Percentiles rank a stretch among this genome's conserved stretches.
Evolutionary conservation across 2,888 invertebrate species (phyloP).

Genomic region (Nymphalis polychloros): DNA sequence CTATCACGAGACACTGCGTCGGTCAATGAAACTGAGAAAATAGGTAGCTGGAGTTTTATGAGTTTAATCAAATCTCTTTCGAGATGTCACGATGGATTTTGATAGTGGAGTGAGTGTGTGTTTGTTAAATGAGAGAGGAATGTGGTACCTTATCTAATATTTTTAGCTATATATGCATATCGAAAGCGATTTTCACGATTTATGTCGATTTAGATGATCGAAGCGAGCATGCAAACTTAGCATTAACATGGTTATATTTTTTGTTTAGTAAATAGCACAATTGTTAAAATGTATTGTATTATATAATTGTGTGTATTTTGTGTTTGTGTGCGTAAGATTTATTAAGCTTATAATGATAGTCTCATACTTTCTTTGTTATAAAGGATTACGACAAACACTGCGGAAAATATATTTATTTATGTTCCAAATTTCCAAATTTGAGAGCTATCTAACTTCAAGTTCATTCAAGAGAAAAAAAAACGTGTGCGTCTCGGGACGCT

Average conservation of each 20-base stretch:
- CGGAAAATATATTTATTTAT: too few relatives aligned
- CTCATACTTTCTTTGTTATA: too few relatives aligned
- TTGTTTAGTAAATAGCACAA: not conserved
- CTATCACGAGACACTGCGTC: slow-evolving; percentile 48
- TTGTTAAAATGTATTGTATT: not conserved
- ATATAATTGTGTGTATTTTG: not conserved
- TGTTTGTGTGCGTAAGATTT: not conserved
- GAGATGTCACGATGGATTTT: slow-evolving; percentile 40
- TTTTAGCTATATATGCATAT: not conserved
- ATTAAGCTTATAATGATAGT: too few relatives aligned
- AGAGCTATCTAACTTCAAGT: too few relatives aligned
- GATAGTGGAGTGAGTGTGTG: not conserved
- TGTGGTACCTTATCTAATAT: not conserved
- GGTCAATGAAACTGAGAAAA: slow-evolving; percentile 39
- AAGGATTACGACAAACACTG: too few relatives aligned
- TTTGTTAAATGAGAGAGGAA: too few relatives aligned
- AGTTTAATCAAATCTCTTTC: slow-evolving; percentile 78
- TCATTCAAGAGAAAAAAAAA: too few relatives aligned
- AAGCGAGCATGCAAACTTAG: slow-evolving; percentile 29
- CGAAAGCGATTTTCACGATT: not conserved
- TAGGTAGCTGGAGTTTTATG: slow-evolving; percentile 68
- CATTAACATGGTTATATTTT: slow-evolving; percentile 26
- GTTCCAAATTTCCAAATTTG: too few relatives aligned
- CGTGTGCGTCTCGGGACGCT: too few relatives aligned
- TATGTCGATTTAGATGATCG: slow-evolving; percentile 23